Conservation (phyloP, 2,113 vertebrate genomes). For the Callocephalon fimbriatum region DNA sequence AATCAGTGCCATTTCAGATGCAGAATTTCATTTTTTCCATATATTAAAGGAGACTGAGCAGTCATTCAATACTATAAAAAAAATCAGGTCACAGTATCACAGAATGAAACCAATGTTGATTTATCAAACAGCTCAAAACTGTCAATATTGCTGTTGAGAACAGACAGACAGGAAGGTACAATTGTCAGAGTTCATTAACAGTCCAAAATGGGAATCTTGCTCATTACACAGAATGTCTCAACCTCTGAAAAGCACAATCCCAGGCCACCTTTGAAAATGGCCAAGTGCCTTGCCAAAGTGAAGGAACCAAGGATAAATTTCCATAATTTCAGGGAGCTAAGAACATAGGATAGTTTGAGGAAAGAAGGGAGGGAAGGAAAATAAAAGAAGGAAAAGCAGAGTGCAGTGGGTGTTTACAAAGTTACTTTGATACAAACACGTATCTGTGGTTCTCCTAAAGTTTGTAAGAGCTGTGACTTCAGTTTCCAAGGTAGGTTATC, state of each 20-base stretch:
- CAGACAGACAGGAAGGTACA: background rate
- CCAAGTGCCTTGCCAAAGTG: background rate
- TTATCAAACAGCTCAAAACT: background rate
- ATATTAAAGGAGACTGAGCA: slow-evolving; percentile 8
- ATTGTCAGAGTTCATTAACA: background rate
- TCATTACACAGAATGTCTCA: background rate
- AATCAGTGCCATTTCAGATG: slow-evolving; percentile 30
- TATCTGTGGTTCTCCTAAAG: background rate
- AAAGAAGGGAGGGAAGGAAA: background rate
- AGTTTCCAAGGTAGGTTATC: background rate
- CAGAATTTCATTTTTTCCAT: slow-evolving; percentile 10
- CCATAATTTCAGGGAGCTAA: background rate
- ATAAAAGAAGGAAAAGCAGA: background rate
- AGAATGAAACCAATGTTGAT: background rate
- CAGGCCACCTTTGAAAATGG: background rate
- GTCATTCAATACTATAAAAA: slow-evolving; percentile 40
- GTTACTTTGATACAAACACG: background rate
- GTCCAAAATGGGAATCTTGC: background rate
- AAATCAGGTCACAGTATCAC: slow-evolving; percentile 33
- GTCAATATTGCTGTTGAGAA: slow-evolving; percentile 33
- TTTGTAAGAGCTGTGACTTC: background rate
- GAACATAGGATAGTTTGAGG: background rate
- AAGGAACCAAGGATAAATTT: background rate
- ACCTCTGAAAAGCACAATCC: background rate
- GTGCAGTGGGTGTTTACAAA: background rate